These are phyloP conservation scores for Halictus rubicundus DNA, from an alignment of 1,140 invertebrate genomes.

Conservation along the genomic window DNA sequence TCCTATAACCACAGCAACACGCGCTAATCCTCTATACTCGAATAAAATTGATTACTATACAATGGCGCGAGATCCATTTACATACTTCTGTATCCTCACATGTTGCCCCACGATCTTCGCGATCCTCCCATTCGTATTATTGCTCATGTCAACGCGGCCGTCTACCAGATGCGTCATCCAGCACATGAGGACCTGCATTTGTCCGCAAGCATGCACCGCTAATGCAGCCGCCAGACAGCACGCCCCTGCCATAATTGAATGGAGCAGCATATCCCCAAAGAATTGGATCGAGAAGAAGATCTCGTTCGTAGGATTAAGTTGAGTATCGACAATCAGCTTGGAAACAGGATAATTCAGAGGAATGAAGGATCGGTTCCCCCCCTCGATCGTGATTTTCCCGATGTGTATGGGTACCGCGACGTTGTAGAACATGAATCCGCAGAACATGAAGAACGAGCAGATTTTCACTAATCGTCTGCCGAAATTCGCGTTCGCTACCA, in stretches of 20 bases:
- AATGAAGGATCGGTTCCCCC: conserved; percentile 16
- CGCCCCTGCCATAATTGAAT: conserved; percentile 42
- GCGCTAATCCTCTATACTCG: too few relatives aligned
- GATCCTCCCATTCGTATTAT: conserved; percentile 39
- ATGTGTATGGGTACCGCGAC: conserved; percentile 8
- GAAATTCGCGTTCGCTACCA: conserved; percentile 31
- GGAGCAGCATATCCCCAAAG: conserved; percentile 39
- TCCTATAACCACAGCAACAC: too few relatives aligned
- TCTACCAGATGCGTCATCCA: conserved; percentile 39
- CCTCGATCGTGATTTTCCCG: background rate
- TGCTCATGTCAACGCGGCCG: conserved; percentile 1
- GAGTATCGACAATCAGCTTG: conserved; percentile 40
- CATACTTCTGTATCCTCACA: conserved; percentile 51
- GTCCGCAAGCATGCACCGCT: conserved; percentile 65
- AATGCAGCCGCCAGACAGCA: conserved; percentile 64
- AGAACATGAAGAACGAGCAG: conserved; percentile 37
- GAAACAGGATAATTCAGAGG: conserved; percentile 59
- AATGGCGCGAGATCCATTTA: background rate
- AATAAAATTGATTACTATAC: too few relatives aligned
- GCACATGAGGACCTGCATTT: conserved; percentile 63
- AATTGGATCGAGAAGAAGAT: conserved; percentile 59
- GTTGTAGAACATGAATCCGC: conserved; percentile 32
- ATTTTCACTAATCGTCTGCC: conserved; percentile 14
- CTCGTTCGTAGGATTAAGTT: conserved; percentile 51
- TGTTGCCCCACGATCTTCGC: conserved; percentile 64